Percentiles rank a stretch among this genome's conserved stretches.
Evolutionary conservation across 2,888 invertebrate genomes (phyloP).

Genomic region (Axea sp.): DNA sequence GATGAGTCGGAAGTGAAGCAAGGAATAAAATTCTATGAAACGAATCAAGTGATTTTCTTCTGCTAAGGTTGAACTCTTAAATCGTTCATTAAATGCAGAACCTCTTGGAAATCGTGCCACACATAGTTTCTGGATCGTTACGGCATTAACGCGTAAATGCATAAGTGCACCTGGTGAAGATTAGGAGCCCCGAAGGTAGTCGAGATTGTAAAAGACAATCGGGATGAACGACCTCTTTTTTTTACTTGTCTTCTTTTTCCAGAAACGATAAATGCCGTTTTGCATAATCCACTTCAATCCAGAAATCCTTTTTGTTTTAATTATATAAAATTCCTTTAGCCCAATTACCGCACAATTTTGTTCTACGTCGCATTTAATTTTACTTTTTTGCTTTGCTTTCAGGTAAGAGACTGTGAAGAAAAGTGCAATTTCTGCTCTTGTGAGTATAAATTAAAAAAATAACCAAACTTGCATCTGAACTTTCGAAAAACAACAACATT

Average conservation of each 20-base stretch:
- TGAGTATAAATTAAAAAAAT: no score
- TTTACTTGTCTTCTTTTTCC: conserved; percentile 2
- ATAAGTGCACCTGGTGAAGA: conserved; percentile 65
- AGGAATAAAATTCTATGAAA: conserved; percentile 14
- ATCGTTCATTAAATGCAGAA: conserved; percentile 27
- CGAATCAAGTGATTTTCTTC: conserved; percentile 35
- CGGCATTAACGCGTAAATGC: conserved; percentile 69
- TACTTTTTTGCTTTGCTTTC: no score
- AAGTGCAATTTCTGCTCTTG: no score
- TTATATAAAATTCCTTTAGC: no score
- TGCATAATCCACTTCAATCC: neutral
- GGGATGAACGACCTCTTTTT: conserved; percentile 67
- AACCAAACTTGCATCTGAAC: no score
- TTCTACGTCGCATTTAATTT: no score
- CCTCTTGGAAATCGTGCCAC: conserved; percentile 47
- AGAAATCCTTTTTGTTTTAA: neutral
- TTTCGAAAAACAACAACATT: no score
- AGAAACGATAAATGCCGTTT: neutral
- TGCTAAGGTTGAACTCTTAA: conserved; percentile 6
- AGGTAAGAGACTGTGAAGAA: no score
- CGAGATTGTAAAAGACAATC: conserved; percentile 64
- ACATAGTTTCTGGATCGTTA: conserved; percentile 63
- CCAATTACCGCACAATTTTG: no score
- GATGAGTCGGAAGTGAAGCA: conserved; percentile 2
- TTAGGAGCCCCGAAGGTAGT: conserved; percentile 64